Conservation (phyloP, 2,113 vertebrate genomes). For the Garra rufa region DNA sequence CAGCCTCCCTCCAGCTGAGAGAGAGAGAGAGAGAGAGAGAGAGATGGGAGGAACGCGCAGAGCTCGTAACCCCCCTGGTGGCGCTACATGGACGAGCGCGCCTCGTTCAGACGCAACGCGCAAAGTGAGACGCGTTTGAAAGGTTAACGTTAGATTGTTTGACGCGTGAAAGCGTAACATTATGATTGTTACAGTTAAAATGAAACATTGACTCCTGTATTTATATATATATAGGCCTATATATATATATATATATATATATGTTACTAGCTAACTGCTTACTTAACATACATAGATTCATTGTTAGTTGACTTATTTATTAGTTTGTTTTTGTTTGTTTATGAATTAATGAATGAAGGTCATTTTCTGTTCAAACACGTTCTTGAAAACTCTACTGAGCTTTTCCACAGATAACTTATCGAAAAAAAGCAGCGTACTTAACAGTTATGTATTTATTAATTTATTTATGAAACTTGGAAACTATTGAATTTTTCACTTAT, state of each 20-base stretch:
- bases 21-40: neutral
- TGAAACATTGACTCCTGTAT: neutral
- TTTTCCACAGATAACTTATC: too few relatives aligned
- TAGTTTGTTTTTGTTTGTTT: neutral
- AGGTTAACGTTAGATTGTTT: neutral
- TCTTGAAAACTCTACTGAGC: neutral
- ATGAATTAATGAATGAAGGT: neutral
- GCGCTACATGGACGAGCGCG: constrained; percentile 3
- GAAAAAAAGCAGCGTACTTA: too few relatives aligned
- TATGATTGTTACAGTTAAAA: neutral
- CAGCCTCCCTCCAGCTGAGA: neutral
- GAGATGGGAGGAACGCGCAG: neutral
- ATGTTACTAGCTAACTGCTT: too few relatives aligned
- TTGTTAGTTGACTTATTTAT: neutral
- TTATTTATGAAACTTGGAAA: too few relatives aligned
- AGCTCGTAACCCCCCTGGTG: constrained; percentile 44
- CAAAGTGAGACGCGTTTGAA: neutral
- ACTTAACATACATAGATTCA: neutral
- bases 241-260: too few relatives aligned
- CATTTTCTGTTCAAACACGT: neutral
- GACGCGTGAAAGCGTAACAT: too few relatives aligned
- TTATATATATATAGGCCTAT: neutral
- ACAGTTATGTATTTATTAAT: too few relatives aligned
- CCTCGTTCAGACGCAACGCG: neutral
- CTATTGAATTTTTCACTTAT: too few relatives aligned